Base-by-base conservation (phyloP, 2,888 invertebrate genomes). In the Lissonota sp. region DNA sequence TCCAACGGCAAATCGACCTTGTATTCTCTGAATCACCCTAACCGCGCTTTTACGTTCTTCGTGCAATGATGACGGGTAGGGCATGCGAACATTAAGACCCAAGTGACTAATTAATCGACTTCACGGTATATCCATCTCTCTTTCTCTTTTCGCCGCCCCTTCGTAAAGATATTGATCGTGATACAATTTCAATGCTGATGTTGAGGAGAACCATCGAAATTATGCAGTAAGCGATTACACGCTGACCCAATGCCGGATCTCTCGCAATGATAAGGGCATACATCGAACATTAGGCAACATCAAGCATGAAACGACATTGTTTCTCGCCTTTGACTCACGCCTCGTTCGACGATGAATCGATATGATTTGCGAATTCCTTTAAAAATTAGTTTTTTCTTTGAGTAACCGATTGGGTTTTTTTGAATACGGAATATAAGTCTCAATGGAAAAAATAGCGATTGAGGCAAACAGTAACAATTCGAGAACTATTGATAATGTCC, bases 51-150 rank as follows among this genome's bases (percentile, higher is more conserved):
- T 73, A 55, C 26, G 42, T 40, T 42, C 46, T 49, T 66, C 53
- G 16, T 51, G 53, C 60, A 69, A 74, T 70, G 66, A 62, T 62
- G 49, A 62, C 60, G 46, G 8, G 40, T 10, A 3, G 26, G 26
- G 51, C 49, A 64, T 49, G 67, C 42, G 8, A 64, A 39, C 71
- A 72, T 69, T 69, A 75, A 69, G 46, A 79, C 70, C 76, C 53
- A 79, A 78, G 73, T 58, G 63, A 83, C 79, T 84, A 82, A 84
- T 84, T 84, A 84, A 83, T 84, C 70, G 80, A 73, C 14, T 73
- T 74, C 73, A 78, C 71, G 67, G 73, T 60, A 71, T 26, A 62
- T 53, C 7, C 69, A 26, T 67, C 44, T 44, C 26, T 14, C 14
- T 7, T 16, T 46, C 14, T 37, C 14, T 44, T 46, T 6, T 26